Base-by-base conservation (phyloP, 1,140 invertebrate genomes). In the Bicyclus anynana region DNA sequence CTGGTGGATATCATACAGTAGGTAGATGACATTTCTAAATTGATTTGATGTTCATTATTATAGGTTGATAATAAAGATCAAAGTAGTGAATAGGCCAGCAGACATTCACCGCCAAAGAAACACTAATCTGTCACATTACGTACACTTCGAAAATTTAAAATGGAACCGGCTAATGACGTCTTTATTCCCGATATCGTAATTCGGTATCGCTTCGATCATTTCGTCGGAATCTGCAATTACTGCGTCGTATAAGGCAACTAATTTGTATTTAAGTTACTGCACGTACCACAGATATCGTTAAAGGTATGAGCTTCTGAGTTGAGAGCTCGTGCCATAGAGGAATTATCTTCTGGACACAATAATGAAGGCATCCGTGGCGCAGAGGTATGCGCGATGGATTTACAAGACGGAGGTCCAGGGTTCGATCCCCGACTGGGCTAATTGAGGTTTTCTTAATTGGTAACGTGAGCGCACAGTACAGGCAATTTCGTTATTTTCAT, bases 101-200 rank as follows among this genome's bases (percentile, higher is more conserved):
- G 51, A 16, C 51, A 53, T 38, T 29, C 38, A 23, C 51, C 51
- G 29, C n/a, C 40, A 27, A 53, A 44, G 21, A 53, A 44, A 29
- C 12, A 27, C 35, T 42, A 42, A 42, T 44, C 40, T 44, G 16
- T 18, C 16, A 33, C 37, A 53, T 53, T 42, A 53, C 40, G 10
- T 44, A 44, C 27, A 13, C 23, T 21, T 27, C 50, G 51, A 53
- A 53, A 44, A 53, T 53, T n/a, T 53, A 53, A 53, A 53, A 53
- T 44, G 51, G 38, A 23, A 38, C 16, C 10, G 18, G 26, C 9
- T 53, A 53, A 53, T 53, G 26, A 27, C 38, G 51, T 44, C 51
- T 44, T 53, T 38, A 53, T 53, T 40, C 50, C 7, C 5, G 50
- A 53, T 53, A 44, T 53, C 40, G 51, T 44, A 44, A 53, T 53